These are phyloP conservation scores for Hyles euphorbiae DNA, from an alignment of 1,140 invertebrate species.

Conservation along the genomic window DNA sequence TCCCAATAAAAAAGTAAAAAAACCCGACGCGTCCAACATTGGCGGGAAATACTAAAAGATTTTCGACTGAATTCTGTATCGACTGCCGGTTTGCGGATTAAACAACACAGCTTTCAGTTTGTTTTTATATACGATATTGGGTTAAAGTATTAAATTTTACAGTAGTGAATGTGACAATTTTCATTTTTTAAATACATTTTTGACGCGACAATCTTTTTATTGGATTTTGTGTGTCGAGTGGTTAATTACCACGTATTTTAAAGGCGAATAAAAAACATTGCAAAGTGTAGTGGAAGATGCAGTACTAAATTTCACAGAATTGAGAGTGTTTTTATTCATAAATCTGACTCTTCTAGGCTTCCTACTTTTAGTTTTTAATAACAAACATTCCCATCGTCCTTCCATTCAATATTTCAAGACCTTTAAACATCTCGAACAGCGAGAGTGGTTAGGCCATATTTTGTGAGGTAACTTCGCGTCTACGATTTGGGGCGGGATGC, in stretches of 20 bases:
- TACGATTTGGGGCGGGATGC: conserved; percentile 2
- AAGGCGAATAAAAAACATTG: no score
- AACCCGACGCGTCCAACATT: not conserved
- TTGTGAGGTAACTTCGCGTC: conserved; percentile 4
- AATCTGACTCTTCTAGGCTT: no score
- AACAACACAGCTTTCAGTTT: not conserved
- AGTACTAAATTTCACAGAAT: no score
- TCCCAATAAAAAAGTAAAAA: not conserved
- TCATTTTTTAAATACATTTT: no score
- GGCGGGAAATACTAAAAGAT: not conserved
- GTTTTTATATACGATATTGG: not conserved
- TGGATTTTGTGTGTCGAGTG: no score
- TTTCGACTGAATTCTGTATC: not conserved
- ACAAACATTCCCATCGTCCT: no score
- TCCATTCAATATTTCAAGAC: no score
- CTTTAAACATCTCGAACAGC: not conserved
- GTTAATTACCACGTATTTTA: no score
- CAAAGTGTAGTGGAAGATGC: no score
- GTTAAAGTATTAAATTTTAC: not conserved
- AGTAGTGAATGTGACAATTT: not conserved
- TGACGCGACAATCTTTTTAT: no score
- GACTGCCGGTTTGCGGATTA: not conserved
- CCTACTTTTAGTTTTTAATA: no score
- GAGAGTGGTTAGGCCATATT: not conserved
- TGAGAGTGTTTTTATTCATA: no score